These are phyloP conservation scores for Eupithecia inturbata DNA, from an alignment of 2,888 invertebrate species.

Conservation along the genomic window DNA sequence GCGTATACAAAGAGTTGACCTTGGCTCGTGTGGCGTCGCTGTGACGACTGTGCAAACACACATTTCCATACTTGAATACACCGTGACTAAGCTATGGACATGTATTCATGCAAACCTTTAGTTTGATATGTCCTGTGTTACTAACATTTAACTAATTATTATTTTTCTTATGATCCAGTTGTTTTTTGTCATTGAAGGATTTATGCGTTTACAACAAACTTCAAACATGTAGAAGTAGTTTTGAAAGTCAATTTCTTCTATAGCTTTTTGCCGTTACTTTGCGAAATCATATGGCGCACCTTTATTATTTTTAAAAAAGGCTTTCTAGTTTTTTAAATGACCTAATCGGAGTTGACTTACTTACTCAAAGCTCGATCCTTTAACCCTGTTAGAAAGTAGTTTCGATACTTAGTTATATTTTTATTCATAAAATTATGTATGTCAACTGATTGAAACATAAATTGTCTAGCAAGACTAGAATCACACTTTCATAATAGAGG, in stretches of 20 bases:
- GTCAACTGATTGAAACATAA: background rate
- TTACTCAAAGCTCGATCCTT: background rate
- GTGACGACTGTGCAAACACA: slow-evolving; percentile 67
- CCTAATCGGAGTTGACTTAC: slow-evolving; percentile 1
- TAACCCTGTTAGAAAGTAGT: slow-evolving; percentile 6
- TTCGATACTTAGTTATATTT: background rate
- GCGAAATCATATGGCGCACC: background rate
- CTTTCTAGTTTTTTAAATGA: background rate
- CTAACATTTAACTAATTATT: background rate
- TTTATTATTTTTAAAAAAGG: background rate
- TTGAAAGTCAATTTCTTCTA: background rate
- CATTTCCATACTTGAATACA: slow-evolving; percentile 66
- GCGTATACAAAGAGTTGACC: slow-evolving; percentile 59
- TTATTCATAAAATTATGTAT: background rate
- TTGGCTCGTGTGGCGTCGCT: slow-evolving; percentile 60
- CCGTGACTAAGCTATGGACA: slow-evolving; percentile 61
- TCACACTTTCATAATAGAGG: background rate
- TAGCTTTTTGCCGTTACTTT: background rate
- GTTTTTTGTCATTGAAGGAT: background rate
- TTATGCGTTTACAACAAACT: background rate
- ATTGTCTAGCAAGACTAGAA: background rate
- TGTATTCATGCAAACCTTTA: slow-evolving; percentile 38
- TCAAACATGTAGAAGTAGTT: background rate
- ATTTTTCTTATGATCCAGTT: background rate
- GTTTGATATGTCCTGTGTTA: background rate